Evolutionary conservation across 2,113 vertebrate species (phyloP).

Genomic region (Eurypyga helias): DNA sequence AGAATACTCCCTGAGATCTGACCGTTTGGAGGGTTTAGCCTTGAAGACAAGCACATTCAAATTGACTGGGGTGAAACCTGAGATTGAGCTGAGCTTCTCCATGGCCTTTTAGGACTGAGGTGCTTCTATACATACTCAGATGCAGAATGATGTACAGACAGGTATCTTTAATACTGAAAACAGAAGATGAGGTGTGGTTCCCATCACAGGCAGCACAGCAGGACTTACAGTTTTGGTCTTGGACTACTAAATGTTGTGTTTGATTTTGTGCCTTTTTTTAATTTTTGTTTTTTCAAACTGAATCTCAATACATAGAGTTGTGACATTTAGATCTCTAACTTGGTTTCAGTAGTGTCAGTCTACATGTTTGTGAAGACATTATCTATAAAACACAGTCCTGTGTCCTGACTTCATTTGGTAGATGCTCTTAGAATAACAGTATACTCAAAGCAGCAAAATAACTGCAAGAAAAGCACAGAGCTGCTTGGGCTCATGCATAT

Average conservation of each 20-base stretch:
- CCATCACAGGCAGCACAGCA: neutral
- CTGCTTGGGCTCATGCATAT: neutral
- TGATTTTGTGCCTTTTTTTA: neutral
- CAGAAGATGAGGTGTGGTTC: neutral
- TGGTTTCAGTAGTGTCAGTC: neutral
- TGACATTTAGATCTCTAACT: neutral
- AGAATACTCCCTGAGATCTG: neutral
- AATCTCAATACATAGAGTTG: neutral
- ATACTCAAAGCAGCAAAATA: neutral
- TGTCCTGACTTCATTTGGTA: neutral
- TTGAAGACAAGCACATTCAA: neutral
- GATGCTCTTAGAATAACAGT: neutral
- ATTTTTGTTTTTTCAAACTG: neutral
- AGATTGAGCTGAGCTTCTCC: neutral
- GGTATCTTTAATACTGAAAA: neutral
- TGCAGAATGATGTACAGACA: neutral
- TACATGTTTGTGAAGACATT: neutral
- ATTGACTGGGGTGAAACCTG: rapidly evolving
- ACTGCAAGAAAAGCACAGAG: neutral
- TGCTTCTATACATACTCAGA: neutral
- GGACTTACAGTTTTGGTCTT: neutral
- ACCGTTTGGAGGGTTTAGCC: neutral
- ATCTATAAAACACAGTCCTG: neutral
- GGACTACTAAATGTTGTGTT: neutral
- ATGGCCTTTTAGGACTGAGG: neutral